Evolutionary conservation across 2,797 vertebrate genomes (phyloP), one percentile per base, ranked within the genome.

Genomic region (Parambassis ranga): DNA sequence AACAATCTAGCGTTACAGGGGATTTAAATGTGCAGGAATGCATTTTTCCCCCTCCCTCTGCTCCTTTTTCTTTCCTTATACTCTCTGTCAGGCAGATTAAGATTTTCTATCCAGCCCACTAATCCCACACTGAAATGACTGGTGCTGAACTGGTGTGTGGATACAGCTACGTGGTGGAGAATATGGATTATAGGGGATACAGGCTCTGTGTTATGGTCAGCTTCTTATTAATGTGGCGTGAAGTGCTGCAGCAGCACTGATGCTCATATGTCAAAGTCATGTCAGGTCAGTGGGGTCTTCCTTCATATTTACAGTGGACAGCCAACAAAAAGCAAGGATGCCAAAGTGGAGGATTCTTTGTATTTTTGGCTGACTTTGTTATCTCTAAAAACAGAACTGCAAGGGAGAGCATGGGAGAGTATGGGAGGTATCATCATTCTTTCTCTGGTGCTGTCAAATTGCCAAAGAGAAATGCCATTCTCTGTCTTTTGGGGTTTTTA

Each of bases 371-470:
- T 4, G 31, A 23, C 64, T 72, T 82, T 85, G 85, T 87, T 87
- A 65, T 82, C 69, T 83, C 80, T 82, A 43, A 68, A 88, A 87
- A 88, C 83, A 89, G 73, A 87, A 70, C 53, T 10, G 52, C 46
- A 35, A 63, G 72, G 70, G 68, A 75, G 83, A 69, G 82, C 84
- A 75, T 84, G 85, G 75, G 86, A 88, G 83, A 87, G 64, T 39
- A 61, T 44, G 76, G 65, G 81, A 79, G 75, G 82, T 71, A 59
- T 80, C 77, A 60, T 55, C 63, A 19, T 53, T 65, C 67, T 79
- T 44, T 56, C 20, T 47, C 53, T 77, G 70, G 55, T 59, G 69
- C 71, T 83, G 83, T 76, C 79, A 72, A 63, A 55, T 49, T 8
- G 76, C 81, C 85, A 81, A 65, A 67, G 36, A 79, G 59, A 71